Evolutionary conservation across 2,113 vertebrate species (phyloP), one percentile per base, ranked within the genome.

Genomic region (Rhinichthys klamathensis): DNA sequence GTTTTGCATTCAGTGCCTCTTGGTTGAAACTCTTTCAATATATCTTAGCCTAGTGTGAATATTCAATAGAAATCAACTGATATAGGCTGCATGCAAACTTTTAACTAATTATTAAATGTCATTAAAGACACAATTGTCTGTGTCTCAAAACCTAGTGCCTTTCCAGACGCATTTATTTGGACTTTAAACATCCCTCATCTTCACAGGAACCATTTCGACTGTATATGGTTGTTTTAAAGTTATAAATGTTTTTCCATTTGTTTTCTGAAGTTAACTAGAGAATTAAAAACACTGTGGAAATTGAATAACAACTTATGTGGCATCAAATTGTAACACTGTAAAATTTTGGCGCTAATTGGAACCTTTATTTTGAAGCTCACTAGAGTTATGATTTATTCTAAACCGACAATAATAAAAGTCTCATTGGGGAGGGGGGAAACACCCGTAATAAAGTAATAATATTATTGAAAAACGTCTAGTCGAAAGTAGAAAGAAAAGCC

Each of bases 351-450:
- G 12, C 41, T 49, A 74, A 49, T 74, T 74, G 72, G 41, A 74
- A 74, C 72, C 72, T 49, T 74, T 74, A 74, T 72, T 72, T 72
- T 72, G 69, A 72, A 72, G 69, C 67, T 23, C 32, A 6, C 6
- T 25, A 23, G 25, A 23, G 25, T 15, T 32, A 8, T 30, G 16
- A 67, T 67, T 5, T 21, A 41, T 70, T 25, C 38, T 6, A 49
- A 46, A 46, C 4, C 2, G 0, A 15, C 41, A 27, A 73, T 16
- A 74, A 74, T 74, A 74, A 74, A 74, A 74, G 72, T 74, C 41
- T 13, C 38, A 44, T 44, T 21, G 3, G 8, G 8, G 1, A 8
- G 7, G 6, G 9, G 6, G 9, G 12, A 23, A 10, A 23, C 41
- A 8, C 3, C 1, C 4, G 4, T 70, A 4, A 74, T 46, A 25